Base-by-base conservation (phyloP, 2,113 vertebrate species). In the Ailuropoda melanoleuca region DNA sequence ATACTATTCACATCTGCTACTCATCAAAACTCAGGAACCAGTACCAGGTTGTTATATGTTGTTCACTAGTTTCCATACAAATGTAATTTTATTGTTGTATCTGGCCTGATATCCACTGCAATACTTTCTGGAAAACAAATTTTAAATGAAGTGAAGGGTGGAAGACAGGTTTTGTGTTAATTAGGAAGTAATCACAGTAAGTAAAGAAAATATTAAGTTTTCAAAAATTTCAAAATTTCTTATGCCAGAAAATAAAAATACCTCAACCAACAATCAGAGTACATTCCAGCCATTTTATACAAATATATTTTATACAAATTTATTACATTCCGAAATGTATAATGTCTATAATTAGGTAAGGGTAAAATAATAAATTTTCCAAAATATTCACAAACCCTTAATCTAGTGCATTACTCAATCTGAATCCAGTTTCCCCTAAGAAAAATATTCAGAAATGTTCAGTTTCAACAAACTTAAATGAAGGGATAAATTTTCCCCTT, bases 21-120 rank as follows among this genome's bases (percentile, higher is more conserved):
- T 86, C 62, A 96, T 96, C 86, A 97, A 91, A 97, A 97, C 58
- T 84, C 90, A 96, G 37, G 53, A 96, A 95, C 68, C 75, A 98
- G 39, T 64, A 93, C 94, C 84, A 97, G 48, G 29, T 23, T 96
- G 78, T 86, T 91, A 94, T 26, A 88, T 82, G 64, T 78, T 96
- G 19, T 80, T 93, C 70, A 84, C 70, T 95, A 92, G 95, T 87
- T 39, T 93, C 56, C 87, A 92, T 31, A 92, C 46, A 81, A 96
- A 89, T 70, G 37, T 70, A 96, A 97, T 96, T 96, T 97, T 84
- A 96, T 26, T 97, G 62, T 88, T 96, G 21, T 82, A 37, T 88
- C 78, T 98, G 60, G 86, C 66, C 93, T 96, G 81, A 94, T 88
- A 96, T 4, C 87, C 78, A 96, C 88, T 96, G 55, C 39, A 96